Base-by-base conservation (phyloP, 2,797 vertebrate genomes). In the Premnoplex brunnescens region DNA sequence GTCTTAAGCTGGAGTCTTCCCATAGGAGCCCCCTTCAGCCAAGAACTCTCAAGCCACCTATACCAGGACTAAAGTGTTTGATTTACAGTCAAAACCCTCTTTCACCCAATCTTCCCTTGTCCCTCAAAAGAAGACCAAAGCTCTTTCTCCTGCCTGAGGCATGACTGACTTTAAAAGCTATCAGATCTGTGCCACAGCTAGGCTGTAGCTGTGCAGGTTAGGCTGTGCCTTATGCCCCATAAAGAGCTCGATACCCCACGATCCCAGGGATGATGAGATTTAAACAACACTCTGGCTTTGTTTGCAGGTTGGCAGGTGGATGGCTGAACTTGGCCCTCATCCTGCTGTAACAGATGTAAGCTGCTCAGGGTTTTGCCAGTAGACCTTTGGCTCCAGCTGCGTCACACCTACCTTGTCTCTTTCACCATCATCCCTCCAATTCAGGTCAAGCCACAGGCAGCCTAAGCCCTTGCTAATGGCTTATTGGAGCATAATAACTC, bases 121-220 rank as follows among this genome's bases (percentile, higher is more conserved):
- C 30, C 54, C 22, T 66, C 60, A 16, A 30, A 88, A 68, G 48
- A 78, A 51, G 18, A 48, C 17, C 32, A 34, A n/a, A 64, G 18
- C 15, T 77, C 21, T 54, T 72, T 37, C 63, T 60, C 41, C 41
- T 88, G 81, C 54, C 75, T 15, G 41, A 60, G 26, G 24, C 7
- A 5, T 36, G 39, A 18, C 24, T 83, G 48, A 18, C 49, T 77
- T 74, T 37, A 21, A 71, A 74, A 86, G 64, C 32, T 72, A 26
- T 44, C 14, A 14, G 11, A 66, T 58, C 49, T 64, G 22, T 76
- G 62, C 46, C 60, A 36, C 34, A 37, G 41, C 58, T 41, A 55
- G 28, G 52, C 64, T 1, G 1, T 14, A 44, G 34, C 30, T 2
- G 0, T 54, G 54, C 32, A 10, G 64, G 20, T 26, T 34, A 22